Base-by-base conservation (phyloP, 2,888 invertebrate species). In the Ethmia dodecea region DNA sequence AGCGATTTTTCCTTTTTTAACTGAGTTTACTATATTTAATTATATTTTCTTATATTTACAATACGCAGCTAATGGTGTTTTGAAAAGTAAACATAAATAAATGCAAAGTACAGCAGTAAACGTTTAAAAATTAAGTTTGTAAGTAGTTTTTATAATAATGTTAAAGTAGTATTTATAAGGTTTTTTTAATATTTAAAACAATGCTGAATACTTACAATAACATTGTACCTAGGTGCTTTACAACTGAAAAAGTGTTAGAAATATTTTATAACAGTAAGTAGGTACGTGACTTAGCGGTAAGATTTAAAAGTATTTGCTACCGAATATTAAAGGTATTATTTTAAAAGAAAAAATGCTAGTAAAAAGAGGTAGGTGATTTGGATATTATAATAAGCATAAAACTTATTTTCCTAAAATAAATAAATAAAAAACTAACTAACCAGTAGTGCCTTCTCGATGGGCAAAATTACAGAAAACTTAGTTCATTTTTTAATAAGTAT, bases 221-320 rank as follows among this genome's bases (percentile, higher is more conserved):
- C 18, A 71, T 81, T 80, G 79, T 79, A 79, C 78, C 74, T 72
- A 77, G 76, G 76, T 79, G 80, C 75, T 63, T 64, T 61, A 22
- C 22, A 22, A 22, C 22, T 9, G 9, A 22, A 22, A 22, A 22
- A 22, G 8, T 20, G 3, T 3, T n/a, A 18, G 12, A 12, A 26
- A 12, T 12, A 26, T 12, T 10, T 26, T 11, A 22, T 8, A 22
- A 22, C n/a, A 22, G 22, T 22, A 2, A 18, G 18, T 22, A 22
- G 9, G 9, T 22, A 22, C n/a, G 8, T 22, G 9, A 22, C 8
- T n/a, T 22, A 22, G 3, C n/a, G n/a, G 3, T 22, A 14, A 13
- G 22, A 22, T 22, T 22, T 22, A 6, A 31, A 14, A 31, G 24
- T 14, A 32, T 24, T 31, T 25, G 31, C 20, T 15, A 25, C 9